Evolutionary conservation across 2,888 invertebrate species (phyloP).

Genomic region (Caenorhabditis plicata): DNA sequence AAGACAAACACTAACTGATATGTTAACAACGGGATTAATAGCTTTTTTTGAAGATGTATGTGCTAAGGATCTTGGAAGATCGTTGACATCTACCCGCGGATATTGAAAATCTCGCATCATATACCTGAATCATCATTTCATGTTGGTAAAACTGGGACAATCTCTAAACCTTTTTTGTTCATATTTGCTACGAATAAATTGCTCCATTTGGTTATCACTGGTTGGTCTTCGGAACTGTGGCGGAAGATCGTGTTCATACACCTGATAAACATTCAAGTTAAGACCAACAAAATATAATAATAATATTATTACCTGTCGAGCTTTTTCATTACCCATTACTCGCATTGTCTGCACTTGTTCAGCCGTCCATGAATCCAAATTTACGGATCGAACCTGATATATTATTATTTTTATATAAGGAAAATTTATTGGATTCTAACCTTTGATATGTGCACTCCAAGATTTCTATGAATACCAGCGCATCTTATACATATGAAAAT

Average conservation of each 20-base stretch:
- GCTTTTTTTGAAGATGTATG: conserved; percentile 8
- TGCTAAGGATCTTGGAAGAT: conserved; percentile 39
- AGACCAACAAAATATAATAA: background rate
- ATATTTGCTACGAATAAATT: conserved; percentile 95
- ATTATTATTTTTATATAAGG: background rate
- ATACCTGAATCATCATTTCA: conserved; percentile 36
- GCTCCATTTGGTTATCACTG: conserved; percentile 85
- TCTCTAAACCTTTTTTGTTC: conserved; percentile 85
- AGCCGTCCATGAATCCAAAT: conserved; percentile 95
- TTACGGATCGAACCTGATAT: conserved; percentile 85
- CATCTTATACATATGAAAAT: conserved; percentile 97
- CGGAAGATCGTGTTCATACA: conserved; percentile 58
- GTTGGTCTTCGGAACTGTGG: conserved; percentile 86
- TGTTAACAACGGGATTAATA: conserved; percentile 19
- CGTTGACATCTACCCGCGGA: conserved; percentile 46
- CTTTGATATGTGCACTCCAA: conserved; percentile 92
- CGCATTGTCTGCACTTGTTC: conserved; percentile 92
- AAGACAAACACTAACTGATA: background rate
- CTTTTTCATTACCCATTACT: conserved; percentile 94
- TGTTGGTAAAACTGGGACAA: background rate
- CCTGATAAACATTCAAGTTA: conserved; percentile 10
- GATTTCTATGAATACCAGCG: conserved; percentile 95
- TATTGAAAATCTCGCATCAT: conserved; percentile 51
- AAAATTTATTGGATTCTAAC: conserved; percentile 8
- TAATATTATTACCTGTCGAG: conserved; percentile 72